Conservation (phyloP, 2,888 invertebrate genomes). For the Holacanthella duospinosa region DNA sequence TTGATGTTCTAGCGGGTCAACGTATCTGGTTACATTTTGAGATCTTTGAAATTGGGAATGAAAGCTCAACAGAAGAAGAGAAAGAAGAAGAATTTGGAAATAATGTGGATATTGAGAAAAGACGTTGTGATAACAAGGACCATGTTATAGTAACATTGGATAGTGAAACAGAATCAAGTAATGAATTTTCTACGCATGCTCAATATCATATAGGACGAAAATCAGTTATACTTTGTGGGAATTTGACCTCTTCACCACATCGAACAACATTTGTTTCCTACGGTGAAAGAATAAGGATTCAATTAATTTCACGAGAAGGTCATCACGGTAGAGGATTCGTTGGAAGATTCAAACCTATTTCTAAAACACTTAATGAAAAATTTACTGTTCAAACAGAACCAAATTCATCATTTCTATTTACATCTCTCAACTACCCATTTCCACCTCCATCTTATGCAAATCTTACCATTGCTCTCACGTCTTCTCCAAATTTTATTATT, state of each 20-base stretch:
- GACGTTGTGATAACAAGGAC: slow-evolving; percentile 27
- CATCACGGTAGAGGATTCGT: slow-evolving; percentile 57
- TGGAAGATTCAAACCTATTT: slow-evolving; percentile 53
- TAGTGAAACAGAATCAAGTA: not conserved
- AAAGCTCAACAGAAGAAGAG: slow-evolving; percentile 41
- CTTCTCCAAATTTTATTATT: slow-evolving; percentile 51
- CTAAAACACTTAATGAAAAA: slow-evolving; percentile 40
- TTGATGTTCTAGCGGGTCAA: slow-evolving; percentile 50
- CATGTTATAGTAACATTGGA: slow-evolving; percentile 50
- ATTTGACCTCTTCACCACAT: slow-evolving; percentile 24
- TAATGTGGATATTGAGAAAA: not conserved
- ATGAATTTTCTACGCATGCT: not conserved
- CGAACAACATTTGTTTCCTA: slow-evolving; percentile 49
- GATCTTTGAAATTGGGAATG: slow-evolving; percentile 37
- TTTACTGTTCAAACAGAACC: slow-evolving; percentile 23
- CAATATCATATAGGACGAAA: not conserved
- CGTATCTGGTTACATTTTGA: slow-evolving; percentile 59
- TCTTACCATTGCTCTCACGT: slow-evolving; percentile 50
- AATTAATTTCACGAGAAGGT: slow-evolving; percentile 53
- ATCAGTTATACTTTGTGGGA: slow-evolving; percentile 31
- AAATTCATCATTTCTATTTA: slow-evolving; percentile 23
- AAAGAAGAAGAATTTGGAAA: slow-evolving; percentile 51
- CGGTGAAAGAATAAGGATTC: slow-evolving; percentile 53
- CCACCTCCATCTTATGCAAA: slow-evolving; percentile 40
- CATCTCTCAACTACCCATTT: slow-evolving; percentile 33